phyloP scores from a whole-genome alignment of 2,888 invertebrate genomes.

The Pharmacophagus antenor region DNA sequence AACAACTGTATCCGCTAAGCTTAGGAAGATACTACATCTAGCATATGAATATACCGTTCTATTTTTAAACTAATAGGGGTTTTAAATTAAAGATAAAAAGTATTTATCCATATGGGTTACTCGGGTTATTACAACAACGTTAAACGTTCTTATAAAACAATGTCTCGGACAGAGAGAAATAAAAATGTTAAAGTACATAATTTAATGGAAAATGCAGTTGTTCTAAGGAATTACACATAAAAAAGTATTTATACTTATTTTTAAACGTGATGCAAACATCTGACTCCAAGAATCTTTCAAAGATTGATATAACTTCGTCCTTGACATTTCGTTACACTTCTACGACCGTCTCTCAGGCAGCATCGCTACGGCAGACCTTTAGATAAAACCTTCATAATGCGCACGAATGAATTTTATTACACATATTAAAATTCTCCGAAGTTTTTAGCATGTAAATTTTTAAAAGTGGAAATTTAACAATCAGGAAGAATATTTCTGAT shows the following conservation, averaged over 20 bases:
- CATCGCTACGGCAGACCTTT: conserved; percentile 44
- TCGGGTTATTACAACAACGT: no score
- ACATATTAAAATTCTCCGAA: conserved; percentile 22
- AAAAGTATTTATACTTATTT: neutral
- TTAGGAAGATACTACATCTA: no score
- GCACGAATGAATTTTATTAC: conserved; percentile 30
- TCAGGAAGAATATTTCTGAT: neutral
- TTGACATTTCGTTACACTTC: conserved; percentile 67
- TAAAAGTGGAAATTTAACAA: neutral
- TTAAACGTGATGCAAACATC: conserved; percentile 3
- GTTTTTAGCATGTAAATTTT: conserved; percentile 7
- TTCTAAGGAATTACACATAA: neutral
- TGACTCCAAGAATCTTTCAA: conserved; percentile 28
- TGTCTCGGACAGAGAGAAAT: no score
- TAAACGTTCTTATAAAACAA: no score
- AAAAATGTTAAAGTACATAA: neutral
- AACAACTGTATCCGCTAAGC: no score
- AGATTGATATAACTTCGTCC: conserved; percentile 45
- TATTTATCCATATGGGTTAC: no score
- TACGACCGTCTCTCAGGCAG: conserved; percentile 43
- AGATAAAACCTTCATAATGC: conserved; percentile 33
- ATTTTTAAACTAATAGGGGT: no score
- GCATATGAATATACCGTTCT: no score
- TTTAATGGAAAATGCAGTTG: neutral
- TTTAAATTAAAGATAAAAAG: no score